These are phyloP conservation scores for Xestobium rufovillosum DNA, from an alignment of 2,888 invertebrate species.

Conservation along the genomic window DNA sequence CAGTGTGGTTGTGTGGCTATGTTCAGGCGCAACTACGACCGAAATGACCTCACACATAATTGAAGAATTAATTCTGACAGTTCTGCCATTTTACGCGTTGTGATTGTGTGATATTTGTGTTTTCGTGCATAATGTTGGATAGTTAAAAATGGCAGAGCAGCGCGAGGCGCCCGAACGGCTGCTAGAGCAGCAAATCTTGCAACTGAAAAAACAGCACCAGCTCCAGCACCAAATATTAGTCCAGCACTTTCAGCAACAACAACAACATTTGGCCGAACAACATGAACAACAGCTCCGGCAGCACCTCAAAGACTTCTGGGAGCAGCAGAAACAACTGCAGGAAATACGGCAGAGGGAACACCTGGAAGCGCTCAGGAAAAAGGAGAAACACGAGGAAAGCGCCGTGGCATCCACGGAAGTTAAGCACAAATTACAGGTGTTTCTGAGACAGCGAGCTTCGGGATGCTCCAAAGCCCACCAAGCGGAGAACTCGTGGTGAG, in stretches of 20 bases:
- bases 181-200: conserved; percentile 49
- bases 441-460: conserved; percentile 40
- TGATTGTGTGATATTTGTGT: conserved; percentile 25
- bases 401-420: conserved; percentile 95
- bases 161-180: conserved; percentile 41
- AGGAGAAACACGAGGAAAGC: conserved; percentile 92
- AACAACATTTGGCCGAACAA: conserved; percentile 82
- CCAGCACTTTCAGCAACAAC: conserved; percentile 87
- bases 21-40: conserved; percentile 31
- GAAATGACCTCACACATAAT: conserved; percentile 43
- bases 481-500: conserved; percentile 43
- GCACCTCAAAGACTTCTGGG: conserved; percentile 87
- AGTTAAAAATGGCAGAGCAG: conserved; percentile 36
- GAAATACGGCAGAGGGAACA: conserved; percentile 69
- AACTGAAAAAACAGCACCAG: conserved; percentile 92
- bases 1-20: neutral
- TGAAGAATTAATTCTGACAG: conserved; percentile 38
- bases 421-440: conserved; percentile 87
- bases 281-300: conserved; percentile 86
- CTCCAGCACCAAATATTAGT: conserved; percentile 84
- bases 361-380: conserved; percentile 80
- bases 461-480: conserved; percentile 37
- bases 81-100: conserved; percentile 34
- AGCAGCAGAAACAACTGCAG: conserved; percentile 80
- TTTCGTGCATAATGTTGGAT: conserved; percentile 27